Evolutionary conservation across 2,888 invertebrate genomes (phyloP), one percentile per base, ranked within the genome.

Genomic region (Galerucella calmariensis): DNA sequence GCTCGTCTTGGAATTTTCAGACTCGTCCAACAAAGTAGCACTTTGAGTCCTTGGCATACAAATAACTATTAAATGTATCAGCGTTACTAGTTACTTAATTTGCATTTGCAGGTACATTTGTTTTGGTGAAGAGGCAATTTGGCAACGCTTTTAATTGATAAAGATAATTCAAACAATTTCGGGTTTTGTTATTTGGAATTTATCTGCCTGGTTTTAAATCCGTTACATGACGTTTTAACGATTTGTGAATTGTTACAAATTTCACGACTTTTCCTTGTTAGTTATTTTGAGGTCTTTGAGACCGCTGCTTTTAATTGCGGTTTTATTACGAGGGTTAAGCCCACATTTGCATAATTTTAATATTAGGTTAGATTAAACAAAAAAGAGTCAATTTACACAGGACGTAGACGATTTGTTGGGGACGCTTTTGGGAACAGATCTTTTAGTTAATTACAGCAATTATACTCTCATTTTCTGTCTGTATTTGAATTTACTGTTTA

Each of bases 341-440:
- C 63, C n/a, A 56, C 35, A 72, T 75, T 75, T 75, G 68, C 75
- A 75, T 75, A 72, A 75, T 72, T 62, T 58, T 65, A 65, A 69
- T 68, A 72, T 72, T 69, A 72, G 68, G 69, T 69, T 66, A 71
- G 46, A 72, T 72, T 70, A 51, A 59, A 65, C 48, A 73, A 74
- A 69, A 68, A 66, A 72, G 58, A 58, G 66, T 66, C 66, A 67
- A 72, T 72, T 72, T 66, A 48, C 72, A 48, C 41, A 16, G 35
- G 59, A 69, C 53, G 53, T 51, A 44, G 53, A 41, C 69, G 62
- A 63, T 63, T 63, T 69, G 62, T 16, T 9, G 24, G 35, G 27
- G 51, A 27, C 35, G 53, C 51, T n/a, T 20, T 61, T 62, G 2
- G 10, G 65, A 58, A 53, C 65, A 71, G 71, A 71, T 65, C 71